Base-by-base conservation (phyloP, 2,113 vertebrate genomes). In the Phylloscopus trochiloides region DNA sequence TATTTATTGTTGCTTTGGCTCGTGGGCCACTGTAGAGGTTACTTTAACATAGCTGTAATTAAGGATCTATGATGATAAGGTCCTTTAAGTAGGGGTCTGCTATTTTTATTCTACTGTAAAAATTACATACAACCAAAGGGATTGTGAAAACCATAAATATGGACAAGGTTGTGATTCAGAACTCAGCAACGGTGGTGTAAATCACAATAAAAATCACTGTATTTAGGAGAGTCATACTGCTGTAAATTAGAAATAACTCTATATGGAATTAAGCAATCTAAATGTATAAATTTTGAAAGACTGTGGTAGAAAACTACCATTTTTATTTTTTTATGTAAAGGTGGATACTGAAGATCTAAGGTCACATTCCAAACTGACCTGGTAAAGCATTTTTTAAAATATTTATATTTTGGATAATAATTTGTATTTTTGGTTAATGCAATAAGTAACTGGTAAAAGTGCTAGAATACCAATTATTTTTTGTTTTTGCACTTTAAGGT, bases 71-170 rank as follows among this genome's bases (percentile, higher is more conserved):
- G 82, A 92, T 86, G 29, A 84, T 94, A 95, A 94, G 65, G 83
- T 77, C 32, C 38, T 94, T 90, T 86, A 91, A 92, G 76, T 51
- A 82, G 54, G 65, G 70, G 61, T 84, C n/a, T 94, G 73, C 47
- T 91, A 72, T 78, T 92, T 96, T 94, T 96, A 92, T 94, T 96
- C 91, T 89, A 72, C 36, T 91, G 84, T 92, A 89, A 96, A 96
- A 96, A 92, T 76, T 91, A 68, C 81, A 34, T 73, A 80, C 67
- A 84, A 51, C 68, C 79, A 71, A 61, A 91, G 72, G 68, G 86
- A 88, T 50, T 80, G 14, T 91, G 73, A 87, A 96, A 97, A 77
- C 31, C 22, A 29, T 89, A 95, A 90, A 92, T 90, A 94, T 1
- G 11, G 63, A 59, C 36, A 71, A 31, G 61, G 48, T 17, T 77